Evolutionary conservation across 2,797 vertebrate species (phyloP).

Genomic region (Paramormyrops hopkinsi): DNA sequence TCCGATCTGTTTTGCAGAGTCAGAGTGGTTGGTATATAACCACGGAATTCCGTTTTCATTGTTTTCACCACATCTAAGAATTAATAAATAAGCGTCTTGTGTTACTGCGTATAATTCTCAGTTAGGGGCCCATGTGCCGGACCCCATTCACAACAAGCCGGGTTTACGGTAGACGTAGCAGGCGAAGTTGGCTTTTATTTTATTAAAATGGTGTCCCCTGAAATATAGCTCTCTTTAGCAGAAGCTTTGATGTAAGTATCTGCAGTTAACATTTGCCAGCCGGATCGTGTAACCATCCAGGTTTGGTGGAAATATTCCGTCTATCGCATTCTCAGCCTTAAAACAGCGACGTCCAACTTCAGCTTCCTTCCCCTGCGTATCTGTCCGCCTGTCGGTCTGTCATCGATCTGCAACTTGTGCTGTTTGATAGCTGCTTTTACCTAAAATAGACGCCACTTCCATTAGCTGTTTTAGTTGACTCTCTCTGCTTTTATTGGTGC

Average conservation of each 20-base stretch:
- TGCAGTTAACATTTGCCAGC: neutral
- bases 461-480: neutral
- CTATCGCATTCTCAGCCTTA: neutral
- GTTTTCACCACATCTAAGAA: neutral
- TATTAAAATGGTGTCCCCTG: neutral
- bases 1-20: constrained; percentile 25
- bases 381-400: neutral
- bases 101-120: neutral
- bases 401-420: neutral
- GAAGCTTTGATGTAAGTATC: neutral
- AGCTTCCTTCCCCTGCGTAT: neutral
- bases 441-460: neutral
- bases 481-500: neutral
- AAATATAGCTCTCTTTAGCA: neutral
- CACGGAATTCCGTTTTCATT: neutral
- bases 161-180: neutral
- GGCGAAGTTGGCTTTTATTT: neutral
- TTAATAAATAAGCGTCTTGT: neutral
- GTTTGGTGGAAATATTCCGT: neutral
- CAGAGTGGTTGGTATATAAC: neutral
- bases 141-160: neutral
- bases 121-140: neutral
- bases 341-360: constrained; percentile 8
- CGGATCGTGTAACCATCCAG: neutral
- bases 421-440: neutral